A percentile compares a stretch with the other conserved stretches of the same genome.
These are phyloP conservation scores for Eptatretus atami DNA, from an alignment of 2,797 vertebrate species.

Conservation along the genomic window DNA sequence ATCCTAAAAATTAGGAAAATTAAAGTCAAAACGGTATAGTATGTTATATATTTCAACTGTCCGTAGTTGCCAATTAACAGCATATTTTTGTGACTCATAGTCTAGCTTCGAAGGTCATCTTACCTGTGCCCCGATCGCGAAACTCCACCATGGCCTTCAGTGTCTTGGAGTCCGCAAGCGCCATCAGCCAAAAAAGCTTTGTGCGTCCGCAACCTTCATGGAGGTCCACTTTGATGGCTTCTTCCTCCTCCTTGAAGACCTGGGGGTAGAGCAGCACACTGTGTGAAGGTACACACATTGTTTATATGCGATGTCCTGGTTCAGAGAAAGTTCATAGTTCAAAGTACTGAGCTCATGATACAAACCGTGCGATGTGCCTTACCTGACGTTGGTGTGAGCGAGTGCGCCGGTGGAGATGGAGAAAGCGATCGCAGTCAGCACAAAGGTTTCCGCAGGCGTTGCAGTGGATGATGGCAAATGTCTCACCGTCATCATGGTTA, in stretches of 20 bases:
- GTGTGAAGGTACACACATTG: too few relatives aligned
- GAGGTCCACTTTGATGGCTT: slow-evolving; percentile 96
- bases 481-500: slow-evolving; percentile 95
- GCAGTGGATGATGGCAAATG: slow-evolving; percentile 84
- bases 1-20: background rate
- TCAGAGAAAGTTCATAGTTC: too few relatives aligned
- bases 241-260: slow-evolving; percentile 98
- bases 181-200: slow-evolving; percentile 98
- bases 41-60: background rate
- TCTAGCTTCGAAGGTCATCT: slow-evolving; percentile 7
- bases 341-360: too few relatives aligned
- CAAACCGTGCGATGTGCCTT: background rate
- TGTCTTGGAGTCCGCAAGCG: slow-evolving; percentile 87
- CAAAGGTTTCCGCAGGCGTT: slow-evolving; percentile 85
- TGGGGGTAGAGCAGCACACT: slow-evolving; percentile 11
- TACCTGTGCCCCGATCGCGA: slow-evolving; percentile 74
- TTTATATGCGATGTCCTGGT: too few relatives aligned
- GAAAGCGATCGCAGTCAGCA: slow-evolving; percentile 87
- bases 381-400: slow-evolving; percentile 97
- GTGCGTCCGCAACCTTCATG: slow-evolving; percentile 94
- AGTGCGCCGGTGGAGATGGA: slow-evolving; percentile 81
- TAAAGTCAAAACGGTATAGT: slow-evolving; percentile 2
- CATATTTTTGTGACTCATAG: background rate
- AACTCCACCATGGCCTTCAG: slow-evolving; percentile 99
- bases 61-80: background rate